phyloP scores from a whole-genome alignment of 2,888 invertebrate genomes.

The Dicycla oo region DNA sequence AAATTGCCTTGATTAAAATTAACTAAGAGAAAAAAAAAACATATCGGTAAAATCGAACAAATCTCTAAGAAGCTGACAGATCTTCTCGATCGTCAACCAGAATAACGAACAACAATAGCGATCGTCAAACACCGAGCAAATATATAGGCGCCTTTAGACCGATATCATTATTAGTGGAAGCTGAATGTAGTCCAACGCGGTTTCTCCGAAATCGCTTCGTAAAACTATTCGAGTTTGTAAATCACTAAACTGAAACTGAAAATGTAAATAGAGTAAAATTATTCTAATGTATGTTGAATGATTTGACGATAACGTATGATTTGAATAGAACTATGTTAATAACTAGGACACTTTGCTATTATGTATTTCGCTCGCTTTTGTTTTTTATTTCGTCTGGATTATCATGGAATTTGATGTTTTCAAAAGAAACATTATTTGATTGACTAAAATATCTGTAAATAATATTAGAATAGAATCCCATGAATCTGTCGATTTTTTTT shows the following conservation, averaged over 20 bases:
- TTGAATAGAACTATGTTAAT: conserved; percentile 16
- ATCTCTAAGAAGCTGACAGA: too few relatives aligned
- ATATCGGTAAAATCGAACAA: too few relatives aligned
- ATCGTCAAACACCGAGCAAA: too few relatives aligned
- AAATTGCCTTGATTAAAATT: too few relatives aligned
- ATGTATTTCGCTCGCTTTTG: not conserved
- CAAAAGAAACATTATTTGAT: not conserved
- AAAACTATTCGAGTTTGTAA: conserved; percentile 26
- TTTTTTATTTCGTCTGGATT: conserved; percentile 10
- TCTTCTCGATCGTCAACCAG: too few relatives aligned
- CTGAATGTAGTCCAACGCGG: not conserved
- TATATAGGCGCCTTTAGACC: too few relatives aligned
- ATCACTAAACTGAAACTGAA: conserved; percentile 31
- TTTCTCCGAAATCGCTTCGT: conserved; percentile 20
- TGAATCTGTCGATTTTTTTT: not conserved
- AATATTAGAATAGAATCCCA: not conserved
- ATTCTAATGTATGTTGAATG: conserved; percentile 34
- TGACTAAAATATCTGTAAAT: too few relatives aligned
- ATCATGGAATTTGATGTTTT: not conserved
- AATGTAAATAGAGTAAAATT: conserved; percentile 13
- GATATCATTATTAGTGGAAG: not conserved
- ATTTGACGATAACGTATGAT: conserved; percentile 29
- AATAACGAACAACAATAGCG: too few relatives aligned
- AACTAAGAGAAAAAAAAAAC: too few relatives aligned
- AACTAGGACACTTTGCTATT: conserved; percentile 10